These are phyloP conservation scores for Menidia beryllina DNA, from an alignment of 2,113 vertebrate genomes.

Conservation along the genomic window DNA sequence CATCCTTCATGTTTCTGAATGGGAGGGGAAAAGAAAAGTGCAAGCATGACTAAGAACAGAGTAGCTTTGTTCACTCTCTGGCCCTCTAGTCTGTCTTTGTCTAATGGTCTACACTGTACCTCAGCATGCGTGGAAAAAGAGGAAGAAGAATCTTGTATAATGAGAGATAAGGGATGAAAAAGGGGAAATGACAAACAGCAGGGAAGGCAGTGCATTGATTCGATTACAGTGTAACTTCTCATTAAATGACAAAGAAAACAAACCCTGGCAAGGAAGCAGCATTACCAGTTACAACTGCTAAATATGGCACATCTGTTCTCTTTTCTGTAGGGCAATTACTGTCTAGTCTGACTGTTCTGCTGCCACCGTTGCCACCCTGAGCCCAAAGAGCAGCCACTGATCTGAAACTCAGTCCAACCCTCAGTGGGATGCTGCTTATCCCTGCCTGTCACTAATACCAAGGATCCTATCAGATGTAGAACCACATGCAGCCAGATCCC, in stretches of 20 bases:
- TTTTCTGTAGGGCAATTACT: conserved; percentile 2
- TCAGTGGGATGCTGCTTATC: conserved; percentile 22
- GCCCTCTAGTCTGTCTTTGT: conserved; percentile 33
- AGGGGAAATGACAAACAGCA: conserved; percentile 66
- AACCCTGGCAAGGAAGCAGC: conserved; percentile 7
- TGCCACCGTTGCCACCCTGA: conserved; percentile 8
- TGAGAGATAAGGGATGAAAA: conserved; percentile 67
- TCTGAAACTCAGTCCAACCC: conserved; percentile 26
- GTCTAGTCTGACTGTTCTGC: conserved; percentile 11
- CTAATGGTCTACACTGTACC: conserved; percentile 50
- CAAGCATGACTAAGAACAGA: conserved; percentile 44
- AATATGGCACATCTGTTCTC: not conserved
- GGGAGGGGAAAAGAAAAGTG: conserved; percentile 33
- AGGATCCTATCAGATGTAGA: conserved; percentile 9
- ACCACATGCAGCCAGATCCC: not conserved
- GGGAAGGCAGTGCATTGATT: conserved; percentile 52
- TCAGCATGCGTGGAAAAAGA: conserved; percentile 22
- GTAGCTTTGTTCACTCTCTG: conserved; percentile 52
- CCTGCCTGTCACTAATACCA: conserved; percentile 27
- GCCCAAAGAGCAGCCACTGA: conserved; percentile 8
- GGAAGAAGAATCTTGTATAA: conserved; percentile 57
- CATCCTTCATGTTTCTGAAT: conserved; percentile 62
- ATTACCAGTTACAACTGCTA: conserved; percentile 7
- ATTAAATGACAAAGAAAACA: conserved; percentile 50
- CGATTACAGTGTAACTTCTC: conserved; percentile 57